These are phyloP conservation scores for Gastrophysa polygoni DNA, from an alignment of 2,888 invertebrate genomes.

Conservation along the genomic window DNA sequence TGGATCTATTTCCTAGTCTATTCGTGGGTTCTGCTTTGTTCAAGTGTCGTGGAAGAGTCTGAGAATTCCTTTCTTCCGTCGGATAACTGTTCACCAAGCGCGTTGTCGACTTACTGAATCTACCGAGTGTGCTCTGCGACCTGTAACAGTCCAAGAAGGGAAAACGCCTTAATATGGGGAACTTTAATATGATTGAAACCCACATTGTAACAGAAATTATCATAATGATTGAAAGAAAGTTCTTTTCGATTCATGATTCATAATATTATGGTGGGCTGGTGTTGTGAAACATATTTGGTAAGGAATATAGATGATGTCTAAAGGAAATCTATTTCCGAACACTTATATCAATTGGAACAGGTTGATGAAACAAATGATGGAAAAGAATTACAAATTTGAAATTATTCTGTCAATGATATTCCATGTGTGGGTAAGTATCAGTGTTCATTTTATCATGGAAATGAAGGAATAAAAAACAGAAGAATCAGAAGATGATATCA, in stretches of 20 bases:
- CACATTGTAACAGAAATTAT: constrained; percentile 18
- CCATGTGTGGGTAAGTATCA: too few species aligned
- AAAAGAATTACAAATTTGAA: too few species aligned
- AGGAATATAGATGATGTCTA: constrained; percentile 12
- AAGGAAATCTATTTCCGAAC: too few species aligned
- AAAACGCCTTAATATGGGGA: constrained; percentile 36
- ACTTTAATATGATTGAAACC: constrained; percentile 11
- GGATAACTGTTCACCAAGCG: constrained; percentile 67
- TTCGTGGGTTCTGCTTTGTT: constrained; percentile 51
- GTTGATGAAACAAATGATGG: too few species aligned
- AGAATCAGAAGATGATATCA: too few species aligned
- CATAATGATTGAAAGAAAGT: constrained; percentile 13
- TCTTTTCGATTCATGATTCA: too few species aligned
- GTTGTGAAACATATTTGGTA: constrained; percentile 16
- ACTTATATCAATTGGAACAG: too few species aligned
- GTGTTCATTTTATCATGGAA: too few species aligned
- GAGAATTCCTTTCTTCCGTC: constrained; percentile 64
- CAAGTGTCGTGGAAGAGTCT: constrained; percentile 74
- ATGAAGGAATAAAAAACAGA: too few species aligned
- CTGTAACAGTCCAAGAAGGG: constrained; percentile 60
- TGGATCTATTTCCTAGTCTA: constrained; percentile 62
- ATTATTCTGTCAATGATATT: too few species aligned
- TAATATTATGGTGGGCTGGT: constrained; percentile 16
- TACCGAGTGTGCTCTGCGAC: constrained; percentile 76
- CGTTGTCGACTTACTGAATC: constrained; percentile 83